A percentile compares a stretch with the other conserved stretches of the same genome.
phyloP scores from a whole-genome alignment of 1,140 invertebrate species.

The Druon quercuslanigerum region DNA sequence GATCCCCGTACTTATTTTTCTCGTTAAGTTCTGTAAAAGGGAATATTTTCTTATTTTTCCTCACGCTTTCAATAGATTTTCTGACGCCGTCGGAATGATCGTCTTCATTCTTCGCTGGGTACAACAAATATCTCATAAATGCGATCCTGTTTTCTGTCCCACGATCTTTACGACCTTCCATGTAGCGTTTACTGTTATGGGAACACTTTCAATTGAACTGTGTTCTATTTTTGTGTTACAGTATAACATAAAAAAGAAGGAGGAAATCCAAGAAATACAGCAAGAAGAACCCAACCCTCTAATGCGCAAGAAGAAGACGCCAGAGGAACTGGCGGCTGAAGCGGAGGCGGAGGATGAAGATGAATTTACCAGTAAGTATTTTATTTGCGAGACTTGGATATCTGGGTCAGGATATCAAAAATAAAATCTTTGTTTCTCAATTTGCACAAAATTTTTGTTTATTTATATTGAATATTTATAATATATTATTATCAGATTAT shows the following conservation, averaged over 20 bases:
- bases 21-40: no score
- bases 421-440: no score
- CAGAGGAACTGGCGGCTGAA: constrained; percentile 95
- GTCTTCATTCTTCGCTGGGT: no score
- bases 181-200: constrained; percentile 33
- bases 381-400: neutral
- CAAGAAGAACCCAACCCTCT: constrained; percentile 91
- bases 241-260: constrained; percentile 99
- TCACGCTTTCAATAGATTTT: no score
- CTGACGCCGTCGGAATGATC: no score
- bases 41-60: no score
- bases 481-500: no score
- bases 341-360: constrained; percentile 95
- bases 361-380: constrained; percentile 95
- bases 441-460: no score
- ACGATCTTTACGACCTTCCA: constrained; percentile 11
- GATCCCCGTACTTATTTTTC: no score
- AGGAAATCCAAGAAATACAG: constrained; percentile 87
- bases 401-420: no score
- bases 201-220: constrained; percentile 26
- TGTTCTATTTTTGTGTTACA: constrained; percentile 73
- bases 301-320: constrained; percentile 98
- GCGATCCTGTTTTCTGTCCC: neutral
- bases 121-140: neutral
- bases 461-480: no score